These are phyloP conservation scores for Drosophila vallismaia DNA, from an alignment of 2,888 invertebrate genomes.

Conservation along the genomic window DNA sequence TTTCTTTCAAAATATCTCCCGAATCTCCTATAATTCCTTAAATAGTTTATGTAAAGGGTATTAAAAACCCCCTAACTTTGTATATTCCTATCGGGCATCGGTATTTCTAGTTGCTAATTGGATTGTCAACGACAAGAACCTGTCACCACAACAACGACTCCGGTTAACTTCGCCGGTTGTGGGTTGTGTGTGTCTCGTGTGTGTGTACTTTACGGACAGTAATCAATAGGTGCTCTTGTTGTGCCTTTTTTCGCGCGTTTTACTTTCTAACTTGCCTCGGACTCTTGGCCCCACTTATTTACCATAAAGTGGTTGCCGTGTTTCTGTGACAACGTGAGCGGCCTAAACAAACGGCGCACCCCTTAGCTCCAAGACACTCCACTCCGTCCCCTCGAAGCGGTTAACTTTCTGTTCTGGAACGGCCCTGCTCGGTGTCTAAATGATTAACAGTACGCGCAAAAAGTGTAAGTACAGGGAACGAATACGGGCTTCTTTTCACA, in stretches of 20 bases:
- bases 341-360: slow-evolving; percentile 49
- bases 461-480: slow-evolving; percentile 62
- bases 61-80: slow-evolving; percentile 10
- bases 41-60: background rate
- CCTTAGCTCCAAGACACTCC: slow-evolving; percentile 3
- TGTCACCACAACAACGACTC: slow-evolving; percentile 65
- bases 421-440: slow-evolving; percentile 43
- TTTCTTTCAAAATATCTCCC: background rate
- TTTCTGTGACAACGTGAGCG: slow-evolving; percentile 71
- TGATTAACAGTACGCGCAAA: slow-evolving; percentile 63
- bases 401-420: slow-evolving; percentile 37
- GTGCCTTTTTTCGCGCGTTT: slow-evolving; percentile 62
- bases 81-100: slow-evolving; percentile 1
- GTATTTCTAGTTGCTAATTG: slow-evolving; percentile 64
- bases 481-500: too few relatives aligned
- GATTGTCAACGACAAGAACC: slow-evolving; percentile 65
- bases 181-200: slow-evolving; percentile 8
- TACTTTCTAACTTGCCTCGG: slow-evolving; percentile 45
- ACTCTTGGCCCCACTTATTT: slow-evolving; percentile 4
- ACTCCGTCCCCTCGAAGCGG: slow-evolving; percentile 20
- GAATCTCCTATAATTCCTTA: background rate
- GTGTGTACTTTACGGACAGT: slow-evolving; percentile 22
- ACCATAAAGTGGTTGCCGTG: slow-evolving; percentile 23
- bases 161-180: slow-evolving; percentile 64
- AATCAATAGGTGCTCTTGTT: slow-evolving; percentile 69